Base-by-base conservation (phyloP, 2,797 vertebrate species). In the Cuniculus paca region DNA sequence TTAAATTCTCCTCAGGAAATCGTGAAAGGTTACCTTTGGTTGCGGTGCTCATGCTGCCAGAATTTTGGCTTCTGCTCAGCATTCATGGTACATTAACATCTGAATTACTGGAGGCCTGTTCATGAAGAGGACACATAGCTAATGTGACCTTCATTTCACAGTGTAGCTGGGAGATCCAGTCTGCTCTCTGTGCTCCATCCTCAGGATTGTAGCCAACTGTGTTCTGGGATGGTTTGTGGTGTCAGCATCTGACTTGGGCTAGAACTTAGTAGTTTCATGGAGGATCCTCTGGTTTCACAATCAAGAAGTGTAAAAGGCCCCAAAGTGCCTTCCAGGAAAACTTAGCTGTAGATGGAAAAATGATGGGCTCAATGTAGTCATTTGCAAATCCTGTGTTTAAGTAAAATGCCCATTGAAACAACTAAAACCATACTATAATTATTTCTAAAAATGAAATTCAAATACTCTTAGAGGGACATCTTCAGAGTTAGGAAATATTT, bases 81-180 rank as follows among this genome's bases (percentile, higher is more conserved):
- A 93, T 96, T 97, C 96, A 81, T 77, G 97, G 77, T 88, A 86
- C 96, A 98, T 98, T 97, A 98, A 95, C 97, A 96, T 98, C 77
- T 95, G 97, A 98, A 96, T 98, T 94, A 92, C 90, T 96, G 61
- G 90, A 97, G 93, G 75, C 88, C 85, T 96, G 50, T 98, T 98
- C 97, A 94, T 93, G 94, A 97, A 78, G 80, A 93, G 80, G 77
- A 91, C 94, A 92, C 94, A 81, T 95, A 96, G 97, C 90, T 95
- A 88, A 92, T 98, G 95, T 92, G 72, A 79, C 94, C 92, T 97
- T 48, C 39, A 75, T 96, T 97, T 98, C 91, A 54, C 58, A 72
- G 36, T 95, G 85, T 56, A 87, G 28, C 77, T 45, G n/a, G 75
- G 94, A 95, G 54, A 80, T 63, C 65, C 94, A 90, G 74, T 13